Evolutionary conservation across 2,888 invertebrate genomes (phyloP), one percentile per base, ranked within the genome.

Genomic region (Dasypolia templi): DNA sequence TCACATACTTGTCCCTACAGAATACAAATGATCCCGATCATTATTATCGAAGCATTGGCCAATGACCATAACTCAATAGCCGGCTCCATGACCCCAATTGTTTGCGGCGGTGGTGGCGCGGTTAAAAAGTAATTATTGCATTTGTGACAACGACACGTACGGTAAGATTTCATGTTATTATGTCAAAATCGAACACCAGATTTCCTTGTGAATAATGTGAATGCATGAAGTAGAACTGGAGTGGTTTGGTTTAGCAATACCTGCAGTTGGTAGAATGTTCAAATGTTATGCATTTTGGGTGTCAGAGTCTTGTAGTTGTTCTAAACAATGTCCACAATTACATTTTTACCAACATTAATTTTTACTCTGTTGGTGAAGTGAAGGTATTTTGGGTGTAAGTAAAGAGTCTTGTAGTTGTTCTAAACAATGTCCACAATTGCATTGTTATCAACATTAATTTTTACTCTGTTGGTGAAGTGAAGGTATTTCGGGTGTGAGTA

Each of bases 61-160:
- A 87, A 87, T 83, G 76, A 85, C 82, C 82, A 83, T 86, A 83
- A 83, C 58, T 77, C 77, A 87, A 88, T 88, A 81, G 79, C 70
- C 69, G 66, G 77, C 81, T 85, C 86, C 80, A 75, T 87, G 87
- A 87, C 87, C 88, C 63, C 83, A 82, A 83, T 87, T 77, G 78
- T 77, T 80, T 87, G 88, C 79, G 88, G 84, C 86, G 58, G 53
- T 7, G 35, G 35, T 63, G 65, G 72, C 77, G 87, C 77, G 83
- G 88, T 88, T 84, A 77, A 83, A 80, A 79, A 78, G 70, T 88
- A 87, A 88, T 88, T 88, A 87, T 81, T 81, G 82, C 82, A 58
- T 83, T 75, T 79, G 86, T 77, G 55, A 79, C 79, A 70, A 77
- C 75, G 69, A 79, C 82, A 86, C 81, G 77, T 81, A 77, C 70